Base-by-base conservation (phyloP, 2,113 vertebrate species). In the Conger conger region DNA sequence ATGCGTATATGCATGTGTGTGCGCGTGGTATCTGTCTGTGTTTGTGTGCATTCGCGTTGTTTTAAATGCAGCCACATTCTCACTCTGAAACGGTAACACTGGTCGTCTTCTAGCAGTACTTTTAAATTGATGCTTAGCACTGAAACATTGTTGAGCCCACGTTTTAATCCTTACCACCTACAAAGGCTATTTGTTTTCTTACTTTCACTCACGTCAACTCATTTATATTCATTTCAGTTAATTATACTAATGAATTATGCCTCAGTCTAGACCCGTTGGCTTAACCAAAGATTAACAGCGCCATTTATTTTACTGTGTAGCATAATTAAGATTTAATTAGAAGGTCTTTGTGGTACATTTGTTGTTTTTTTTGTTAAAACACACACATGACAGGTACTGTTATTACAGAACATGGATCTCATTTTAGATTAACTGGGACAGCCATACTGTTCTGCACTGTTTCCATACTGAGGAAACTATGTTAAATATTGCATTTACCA, bases 221-320 rank as follows among this genome's bases (percentile, higher is more conserved):
- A 50, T 50, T 50, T 50, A 50, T 50, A 50, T 50, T 50, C 45
- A 13, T 50, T 50, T 11, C 45, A 9, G 11, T 50, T 50, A 9
- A 42, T 42, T 3, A 42, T 13, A 50, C 15, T 8, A 50, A 9
- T 15, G 7, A 50, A 50, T 16, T 50, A 50, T 50, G 45, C 45
- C 45, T 76, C 53, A 18, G 1, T 20, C 81, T 17, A 45, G 77
- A 33, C 3, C 89, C 76, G 82, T 50, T 80, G 87, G 90, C 90
- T 92, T 92, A 91, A 92, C 91, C 88, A 88, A 42, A 68, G 85
- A 87, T 87, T 93, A 92, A 94, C 92, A 90, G 90, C 84, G 87
- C 89, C 93, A 93, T 93, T 92, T 91, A 93, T 94, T 94, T 91
- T 86, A 86, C 85, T 73, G 87, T 80, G 88, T 90, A 87, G 15